Percentiles rank a stretch among this genome's conserved stretches.
These are phyloP conservation scores for Carollia perspicillata DNA, from an alignment of 2,113 vertebrate species.

Conservation along the genomic window DNA sequence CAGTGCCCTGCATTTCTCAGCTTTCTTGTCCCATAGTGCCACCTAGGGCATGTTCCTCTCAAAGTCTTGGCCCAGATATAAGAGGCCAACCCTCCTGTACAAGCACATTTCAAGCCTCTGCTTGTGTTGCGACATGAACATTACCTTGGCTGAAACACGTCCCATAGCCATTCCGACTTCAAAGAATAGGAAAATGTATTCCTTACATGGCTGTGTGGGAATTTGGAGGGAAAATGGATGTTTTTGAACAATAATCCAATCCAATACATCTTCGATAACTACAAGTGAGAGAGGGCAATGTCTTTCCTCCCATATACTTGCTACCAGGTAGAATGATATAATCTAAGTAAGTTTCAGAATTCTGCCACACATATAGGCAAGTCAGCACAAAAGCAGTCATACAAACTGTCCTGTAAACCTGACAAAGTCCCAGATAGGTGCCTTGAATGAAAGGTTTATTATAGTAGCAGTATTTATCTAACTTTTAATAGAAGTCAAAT, in stretches of 20 bases:
- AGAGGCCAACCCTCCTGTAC: not conserved
- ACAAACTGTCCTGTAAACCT: not conserved
- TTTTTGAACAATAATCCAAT: not conserved
- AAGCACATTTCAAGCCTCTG: not conserved
- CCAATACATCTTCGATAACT: not conserved
- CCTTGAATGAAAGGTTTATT: not conserved
- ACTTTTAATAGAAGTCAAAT: not conserved
- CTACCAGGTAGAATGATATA: not conserved
- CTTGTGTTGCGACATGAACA: not conserved
- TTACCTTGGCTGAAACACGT: not conserved
- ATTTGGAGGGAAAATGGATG: not conserved
- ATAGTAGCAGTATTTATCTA: not conserved
- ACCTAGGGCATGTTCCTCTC: not conserved
- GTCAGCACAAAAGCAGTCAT: not conserved
- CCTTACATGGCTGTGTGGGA: not conserved
- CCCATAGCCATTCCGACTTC: not conserved
- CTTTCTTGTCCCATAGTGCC: not conserved
- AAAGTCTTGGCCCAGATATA: not conserved
- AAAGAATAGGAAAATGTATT: not conserved
- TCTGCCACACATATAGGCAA: not conserved
- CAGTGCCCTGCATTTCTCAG: not conserved
- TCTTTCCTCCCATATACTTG: not conserved
- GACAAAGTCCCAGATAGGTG: not conserved
- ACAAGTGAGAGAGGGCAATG: not conserved
- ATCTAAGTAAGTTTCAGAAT: not conserved